phyloP scores from a whole-genome alignment of 2,797 vertebrate species.

The Xenops minutus region DNA sequence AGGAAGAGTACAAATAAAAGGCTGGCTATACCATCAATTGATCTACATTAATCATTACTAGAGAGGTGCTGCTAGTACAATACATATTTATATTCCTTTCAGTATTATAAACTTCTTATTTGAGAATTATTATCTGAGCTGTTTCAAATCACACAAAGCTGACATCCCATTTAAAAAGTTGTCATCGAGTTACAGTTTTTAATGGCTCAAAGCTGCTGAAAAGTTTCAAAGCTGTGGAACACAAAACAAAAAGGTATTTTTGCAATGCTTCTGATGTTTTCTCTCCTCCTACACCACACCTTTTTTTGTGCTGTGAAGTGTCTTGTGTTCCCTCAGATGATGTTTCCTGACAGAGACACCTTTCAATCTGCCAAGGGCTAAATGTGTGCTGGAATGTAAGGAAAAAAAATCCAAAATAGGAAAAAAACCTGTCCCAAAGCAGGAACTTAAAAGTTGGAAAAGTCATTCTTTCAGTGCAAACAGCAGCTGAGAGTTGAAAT shows the following conservation, averaged over 20 bases:
- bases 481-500: not conserved
- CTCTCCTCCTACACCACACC: constrained; percentile 69
- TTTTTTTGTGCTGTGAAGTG: constrained; percentile 65
- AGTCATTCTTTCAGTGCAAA: not conserved
- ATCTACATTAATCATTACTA: constrained; percentile 15
- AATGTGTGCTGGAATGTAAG: not conserved
- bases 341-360: constrained; percentile 70
- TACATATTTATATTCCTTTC: constrained; percentile 37
- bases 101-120: constrained; percentile 50
- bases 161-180: constrained; percentile 67
- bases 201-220: constrained; percentile 66
- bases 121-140: constrained; percentile 61
- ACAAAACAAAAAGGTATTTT: constrained; percentile 57
- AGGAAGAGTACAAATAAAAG: not conserved
- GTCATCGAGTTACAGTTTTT: constrained; percentile 68
- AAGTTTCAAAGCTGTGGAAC: constrained; percentile 45
- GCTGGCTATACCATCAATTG: not conserved
- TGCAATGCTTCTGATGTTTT: constrained; percentile 60
- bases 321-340: constrained; percentile 63
- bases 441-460: not conserved
- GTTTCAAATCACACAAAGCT: constrained; percentile 58
- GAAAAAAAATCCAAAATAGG: not conserved
- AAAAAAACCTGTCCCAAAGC: not conserved
- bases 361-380: constrained; percentile 35
- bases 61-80: not conserved